Percentiles rank a stretch among this genome's conserved stretches.
phyloP scores from a whole-genome alignment of 2,797 vertebrate genomes.

The Rachycentron canadum region DNA sequence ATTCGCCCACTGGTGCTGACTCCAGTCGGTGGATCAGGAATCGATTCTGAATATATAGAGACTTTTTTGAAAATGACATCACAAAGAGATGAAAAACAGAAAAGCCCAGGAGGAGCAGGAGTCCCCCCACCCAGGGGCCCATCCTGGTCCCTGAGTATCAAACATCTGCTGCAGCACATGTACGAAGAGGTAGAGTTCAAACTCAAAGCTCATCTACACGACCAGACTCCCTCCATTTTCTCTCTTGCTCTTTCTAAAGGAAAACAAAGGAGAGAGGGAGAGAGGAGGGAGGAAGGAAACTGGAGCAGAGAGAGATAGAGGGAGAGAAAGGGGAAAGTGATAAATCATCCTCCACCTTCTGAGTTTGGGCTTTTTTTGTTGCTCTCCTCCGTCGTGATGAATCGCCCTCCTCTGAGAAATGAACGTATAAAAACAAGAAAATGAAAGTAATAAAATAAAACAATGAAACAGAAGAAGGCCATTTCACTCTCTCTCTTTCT shows the following conservation, averaged over 20 bases:
- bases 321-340: slow-evolving; percentile 25
- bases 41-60: too few species aligned
- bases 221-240: not conserved
- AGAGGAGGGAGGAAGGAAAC: not conserved
- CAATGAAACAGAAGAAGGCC: slow-evolving; percentile 66
- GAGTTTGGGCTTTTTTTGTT: slow-evolving; percentile 76
- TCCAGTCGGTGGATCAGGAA: too few species aligned
- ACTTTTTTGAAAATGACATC: too few species aligned
- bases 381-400: slow-evolving; percentile 76
- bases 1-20: not conserved
- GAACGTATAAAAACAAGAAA: slow-evolving; percentile 79
- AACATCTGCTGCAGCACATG: too few species aligned
- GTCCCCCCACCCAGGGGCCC: too few species aligned
- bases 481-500: slow-evolving; percentile 36
- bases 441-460: slow-evolving; percentile 82
- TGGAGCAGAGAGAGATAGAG: slow-evolving; percentile 15
- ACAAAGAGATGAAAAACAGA: too few species aligned
- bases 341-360: slow-evolving; percentile 80
- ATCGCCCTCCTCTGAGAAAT: slow-evolving; percentile 77
- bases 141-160: too few species aligned
- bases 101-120: too few species aligned
- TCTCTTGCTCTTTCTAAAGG: not conserved
- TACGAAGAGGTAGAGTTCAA: too few species aligned
- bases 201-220: not conserved
- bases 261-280: not conserved